These are phyloP conservation scores for Drosophila ohnishii DNA, from an alignment of 1,140 invertebrate genomes.

Conservation along the genomic window DNA sequence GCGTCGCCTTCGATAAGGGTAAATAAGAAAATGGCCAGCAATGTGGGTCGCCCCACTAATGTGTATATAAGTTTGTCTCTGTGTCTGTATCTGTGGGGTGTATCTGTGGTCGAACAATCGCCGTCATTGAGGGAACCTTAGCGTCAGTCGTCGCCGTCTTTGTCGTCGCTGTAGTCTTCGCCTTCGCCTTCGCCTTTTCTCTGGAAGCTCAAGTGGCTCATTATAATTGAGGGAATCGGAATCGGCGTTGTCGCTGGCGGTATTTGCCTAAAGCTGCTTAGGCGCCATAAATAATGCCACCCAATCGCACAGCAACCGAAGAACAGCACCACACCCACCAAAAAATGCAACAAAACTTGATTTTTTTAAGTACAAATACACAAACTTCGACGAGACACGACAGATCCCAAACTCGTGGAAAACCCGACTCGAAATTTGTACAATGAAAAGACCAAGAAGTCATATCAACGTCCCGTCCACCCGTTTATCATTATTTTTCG, in stretches of 20 bases:
- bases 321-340: conserved; percentile 9
- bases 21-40: conserved; percentile 72
- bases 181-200: conserved; percentile 14
- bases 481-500: conserved; percentile 35
- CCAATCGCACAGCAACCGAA: conserved; percentile 21
- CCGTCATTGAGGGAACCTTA: conserved; percentile 51
- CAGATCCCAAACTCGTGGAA: conserved; percentile 35
- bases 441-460: conserved; percentile 30
- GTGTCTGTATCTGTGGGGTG: conserved; percentile 24
- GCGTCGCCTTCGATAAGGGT: conserved; percentile 66
- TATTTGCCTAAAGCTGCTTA: conserved; percentile 46
- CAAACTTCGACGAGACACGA: neutral
- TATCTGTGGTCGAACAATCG: conserved; percentile 58
- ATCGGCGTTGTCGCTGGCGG: conserved; percentile 7
- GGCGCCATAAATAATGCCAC: conserved; percentile 49
- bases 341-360: conserved; percentile 5
- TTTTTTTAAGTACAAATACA: neutral
- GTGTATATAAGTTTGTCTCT: conserved; percentile 14
- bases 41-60: conserved; percentile 48
- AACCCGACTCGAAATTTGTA: conserved; percentile 9
- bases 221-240: conserved; percentile 48
- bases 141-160: conserved; percentile 13
- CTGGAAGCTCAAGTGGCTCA: conserved; percentile 66
- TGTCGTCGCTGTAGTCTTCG: neutral
- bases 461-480: conserved; percentile 13